Evolutionary conservation across 2,113 vertebrate genomes (phyloP).

Genomic region (Phylloscopus whistleri): DNA sequence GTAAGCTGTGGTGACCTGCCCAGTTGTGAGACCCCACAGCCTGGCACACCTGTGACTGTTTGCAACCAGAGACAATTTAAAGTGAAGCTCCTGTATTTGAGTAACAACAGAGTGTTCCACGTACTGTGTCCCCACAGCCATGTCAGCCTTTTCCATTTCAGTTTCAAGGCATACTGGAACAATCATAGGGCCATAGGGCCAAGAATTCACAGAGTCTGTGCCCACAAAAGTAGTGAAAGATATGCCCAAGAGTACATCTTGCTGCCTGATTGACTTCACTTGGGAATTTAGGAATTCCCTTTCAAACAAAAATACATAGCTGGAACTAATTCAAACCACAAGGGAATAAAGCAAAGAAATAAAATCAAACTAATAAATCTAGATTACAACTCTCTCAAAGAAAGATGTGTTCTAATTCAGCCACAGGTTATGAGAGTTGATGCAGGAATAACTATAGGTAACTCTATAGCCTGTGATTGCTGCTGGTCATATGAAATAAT

Average conservation of each 20-base stretch:
- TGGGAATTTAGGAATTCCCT: conserved; percentile 38
- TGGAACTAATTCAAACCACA: conserved; percentile 42
- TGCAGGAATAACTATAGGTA: not conserved
- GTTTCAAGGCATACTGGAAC: not conserved
- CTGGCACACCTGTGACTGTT: not conserved
- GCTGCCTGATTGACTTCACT: not conserved
- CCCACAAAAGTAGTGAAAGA: not conserved
- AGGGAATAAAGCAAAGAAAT: conserved; percentile 18
- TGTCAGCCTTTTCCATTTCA: not conserved
- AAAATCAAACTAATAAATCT: conserved; percentile 45
- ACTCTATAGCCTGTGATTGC: not conserved
- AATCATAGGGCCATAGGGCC: not conserved
- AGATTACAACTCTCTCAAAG: not conserved
- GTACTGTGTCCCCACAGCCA: not conserved
- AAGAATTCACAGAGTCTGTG: not conserved
- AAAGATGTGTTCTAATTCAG: not conserved
- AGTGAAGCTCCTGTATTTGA: not conserved
- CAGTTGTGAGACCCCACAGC: not conserved
- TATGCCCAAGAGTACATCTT: not conserved
- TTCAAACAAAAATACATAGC: conserved; percentile 33
- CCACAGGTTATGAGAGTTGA: not conserved
- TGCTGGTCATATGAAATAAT: not conserved
- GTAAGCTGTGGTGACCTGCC: not conserved
- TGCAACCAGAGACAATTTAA: not conserved
- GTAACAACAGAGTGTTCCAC: not conserved